Conservation (phyloP, 2,888 invertebrate genomes). For the Amiota mariae region DNA sequence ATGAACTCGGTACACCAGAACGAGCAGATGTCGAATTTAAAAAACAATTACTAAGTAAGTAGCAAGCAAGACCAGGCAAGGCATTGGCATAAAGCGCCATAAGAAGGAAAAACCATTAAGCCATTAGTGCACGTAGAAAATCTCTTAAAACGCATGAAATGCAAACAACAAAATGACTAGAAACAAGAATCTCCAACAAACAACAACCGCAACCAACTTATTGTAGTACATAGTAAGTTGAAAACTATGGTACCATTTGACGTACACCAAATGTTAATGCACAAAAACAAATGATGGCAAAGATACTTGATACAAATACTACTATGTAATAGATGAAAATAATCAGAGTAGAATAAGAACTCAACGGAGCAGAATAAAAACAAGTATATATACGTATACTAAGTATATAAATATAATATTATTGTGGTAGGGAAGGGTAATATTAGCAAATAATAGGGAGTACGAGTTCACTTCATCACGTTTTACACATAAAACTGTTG, state of each 20-base stretch:
- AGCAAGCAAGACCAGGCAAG: slow-evolving; percentile 47
- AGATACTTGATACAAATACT: background rate
- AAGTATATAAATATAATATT: too few species aligned
- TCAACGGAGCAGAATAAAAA: background rate
- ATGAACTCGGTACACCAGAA: slow-evolving; percentile 61
- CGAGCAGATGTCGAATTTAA: slow-evolving; percentile 47
- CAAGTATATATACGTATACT: too few species aligned
- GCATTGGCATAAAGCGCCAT: slow-evolving; percentile 26
- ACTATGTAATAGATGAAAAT: too few species aligned
- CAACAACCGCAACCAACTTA: background rate
- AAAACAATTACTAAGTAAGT: slow-evolving; percentile 25
- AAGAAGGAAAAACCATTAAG: slow-evolving; percentile 29
- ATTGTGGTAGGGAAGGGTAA: too few species aligned
- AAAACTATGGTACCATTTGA: background rate
- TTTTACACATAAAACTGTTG: slow-evolving; percentile 58
- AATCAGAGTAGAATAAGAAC: background rate
- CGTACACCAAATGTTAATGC: background rate
- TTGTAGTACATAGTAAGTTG: background rate
- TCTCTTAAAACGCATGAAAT: slow-evolving; percentile 26
- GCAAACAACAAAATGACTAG: background rate
- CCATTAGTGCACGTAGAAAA: slow-evolving; percentile 34
- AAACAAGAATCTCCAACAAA: slow-evolving; percentile 4
- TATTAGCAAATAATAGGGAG: background rate
- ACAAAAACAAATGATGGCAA: background rate
- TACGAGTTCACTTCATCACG: slow-evolving; percentile 49